phyloP scores from a whole-genome alignment of 2,888 invertebrate species.

The Dyspetes luteomarginatus region DNA sequence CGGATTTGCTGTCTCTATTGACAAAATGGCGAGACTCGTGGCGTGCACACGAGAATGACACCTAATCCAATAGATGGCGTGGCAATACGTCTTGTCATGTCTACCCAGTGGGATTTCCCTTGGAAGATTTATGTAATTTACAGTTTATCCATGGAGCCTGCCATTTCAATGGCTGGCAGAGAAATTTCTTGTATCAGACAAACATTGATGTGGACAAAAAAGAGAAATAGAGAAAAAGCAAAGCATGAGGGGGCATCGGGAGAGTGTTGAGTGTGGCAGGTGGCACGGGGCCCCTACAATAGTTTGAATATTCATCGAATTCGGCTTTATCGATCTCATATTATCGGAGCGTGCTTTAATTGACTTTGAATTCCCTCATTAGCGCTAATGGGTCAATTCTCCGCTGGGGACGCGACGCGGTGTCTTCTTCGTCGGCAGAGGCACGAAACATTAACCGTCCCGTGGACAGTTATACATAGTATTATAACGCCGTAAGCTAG shows the following conservation, averaged over 20 bases:
- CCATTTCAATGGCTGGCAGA: neutral
- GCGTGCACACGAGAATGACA: neutral
- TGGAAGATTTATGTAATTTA: slow-evolving; percentile 23
- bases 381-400: slow-evolving; percentile 80
- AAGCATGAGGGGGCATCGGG: neutral
- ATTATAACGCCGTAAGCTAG: slow-evolving; percentile 22
- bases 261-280: slow-evolving; percentile 73
- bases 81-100: neutral
- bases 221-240: slow-evolving; percentile 8
- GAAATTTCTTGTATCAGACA: slow-evolving; percentile 21
- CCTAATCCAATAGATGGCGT: slow-evolving; percentile 8
- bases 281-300: slow-evolving; percentile 71
- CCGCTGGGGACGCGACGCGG: slow-evolving; percentile 21
- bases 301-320: slow-evolving; percentile 80
- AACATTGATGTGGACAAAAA: neutral
- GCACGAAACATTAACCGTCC: slow-evolving; percentile 42
- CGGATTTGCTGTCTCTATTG: neutral
- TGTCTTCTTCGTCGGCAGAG: slow-evolving; percentile 23
- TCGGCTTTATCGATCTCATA: slow-evolving; percentile 76
- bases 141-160: neutral
- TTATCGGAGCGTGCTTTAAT: slow-evolving; percentile 79
- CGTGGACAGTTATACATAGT: slow-evolving; percentile 44
- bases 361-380: slow-evolving; percentile 81
- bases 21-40: neutral
- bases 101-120: slow-evolving; percentile 4